Evolutionary conservation across 2,888 invertebrate species (phyloP).

Genomic region (Eupeodes latifasciatus): DNA sequence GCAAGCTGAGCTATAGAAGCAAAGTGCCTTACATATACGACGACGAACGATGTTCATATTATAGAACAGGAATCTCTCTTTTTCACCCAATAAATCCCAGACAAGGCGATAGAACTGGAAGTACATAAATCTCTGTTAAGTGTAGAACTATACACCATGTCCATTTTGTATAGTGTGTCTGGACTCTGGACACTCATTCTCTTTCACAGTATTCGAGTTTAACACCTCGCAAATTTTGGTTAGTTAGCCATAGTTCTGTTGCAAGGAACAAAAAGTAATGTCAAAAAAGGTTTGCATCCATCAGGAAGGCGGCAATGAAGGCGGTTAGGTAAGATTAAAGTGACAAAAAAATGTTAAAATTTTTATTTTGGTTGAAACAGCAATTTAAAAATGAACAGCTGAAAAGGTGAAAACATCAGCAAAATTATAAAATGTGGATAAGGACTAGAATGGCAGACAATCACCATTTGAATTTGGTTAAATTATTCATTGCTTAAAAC

Average conservation of each 20-base stretch:
- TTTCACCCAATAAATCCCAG: conserved; percentile 70
- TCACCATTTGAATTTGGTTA: neutral
- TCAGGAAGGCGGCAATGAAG: conserved; percentile 17
- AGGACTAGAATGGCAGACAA: neutral
- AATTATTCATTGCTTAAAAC: too few relatives aligned
- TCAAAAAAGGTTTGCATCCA: conserved; percentile 58
- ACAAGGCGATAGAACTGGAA: conserved; percentile 57
- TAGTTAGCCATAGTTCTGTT: conserved; percentile 55
- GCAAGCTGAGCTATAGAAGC: neutral
- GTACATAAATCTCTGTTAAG: conserved; percentile 66
- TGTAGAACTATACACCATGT: conserved; percentile 44
- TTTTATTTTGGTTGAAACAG: neutral
- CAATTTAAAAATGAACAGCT: conserved; percentile 3
- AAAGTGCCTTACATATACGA: neutral
- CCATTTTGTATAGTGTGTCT: too few relatives aligned
- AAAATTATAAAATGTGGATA: conserved; percentile 5
- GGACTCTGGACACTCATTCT: conserved; percentile 47
- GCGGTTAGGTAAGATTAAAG: conserved; percentile 30
- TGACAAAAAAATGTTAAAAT: conserved; percentile 35
- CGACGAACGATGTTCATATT: neutral
- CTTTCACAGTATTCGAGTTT: conserved; percentile 16
- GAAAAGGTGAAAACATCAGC: neutral
- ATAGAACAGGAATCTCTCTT: conserved; percentile 63
- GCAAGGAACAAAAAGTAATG: conserved; percentile 57
- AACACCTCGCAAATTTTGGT: conserved; percentile 60